These are phyloP conservation scores for Porites rus DNA, from an alignment of 92 coral and sea anemone genomes.

Conservation along the genomic window DNA sequence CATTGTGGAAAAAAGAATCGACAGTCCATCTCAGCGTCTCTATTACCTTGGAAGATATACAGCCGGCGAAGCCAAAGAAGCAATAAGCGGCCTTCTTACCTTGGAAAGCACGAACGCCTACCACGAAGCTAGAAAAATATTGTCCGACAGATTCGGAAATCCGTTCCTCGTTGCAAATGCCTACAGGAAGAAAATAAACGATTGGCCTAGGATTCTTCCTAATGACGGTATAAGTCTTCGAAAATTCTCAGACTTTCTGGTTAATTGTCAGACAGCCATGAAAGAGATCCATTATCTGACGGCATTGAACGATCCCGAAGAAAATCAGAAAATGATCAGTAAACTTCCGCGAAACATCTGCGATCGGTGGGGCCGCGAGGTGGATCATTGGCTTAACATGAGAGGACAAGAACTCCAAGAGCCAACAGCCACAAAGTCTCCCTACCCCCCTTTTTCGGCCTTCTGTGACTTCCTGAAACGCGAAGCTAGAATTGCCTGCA, in stretches of 20 bases:
- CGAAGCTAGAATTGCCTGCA: constrained; percentile 61
- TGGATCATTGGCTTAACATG: constrained; percentile 32
- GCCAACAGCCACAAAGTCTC: neutral
- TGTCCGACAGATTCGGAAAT: constrained; percentile 51
- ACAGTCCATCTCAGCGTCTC: neutral
- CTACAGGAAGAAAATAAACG: constrained; percentile 52
- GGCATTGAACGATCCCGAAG: constrained; percentile 61
- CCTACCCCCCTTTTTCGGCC: constrained; percentile 58
- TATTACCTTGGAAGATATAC: constrained; percentile 56
- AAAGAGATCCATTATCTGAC: constrained; percentile 24
- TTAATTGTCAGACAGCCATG: constrained; percentile 49
- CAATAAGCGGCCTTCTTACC: constrained; percentile 44
- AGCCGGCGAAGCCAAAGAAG: constrained; percentile 69
- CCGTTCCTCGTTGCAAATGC: constrained; percentile 62
- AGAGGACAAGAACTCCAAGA: neutral
- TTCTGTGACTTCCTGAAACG: constrained; percentile 51
- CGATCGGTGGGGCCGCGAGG: constrained; percentile 42
- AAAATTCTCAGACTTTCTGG: constrained; percentile 63
- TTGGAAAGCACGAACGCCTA: constrained; percentile 53
- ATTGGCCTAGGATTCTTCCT: constrained; percentile 60
- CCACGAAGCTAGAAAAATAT: constrained; percentile 36
- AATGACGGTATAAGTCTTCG: constrained; percentile 60
- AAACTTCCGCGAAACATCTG: constrained; percentile 53
- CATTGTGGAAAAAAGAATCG: constrained; percentile 46
- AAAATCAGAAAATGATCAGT: constrained; percentile 58